phyloP scores from a whole-genome alignment of 1,140 invertebrate genomes.

The Patella vulgata region DNA sequence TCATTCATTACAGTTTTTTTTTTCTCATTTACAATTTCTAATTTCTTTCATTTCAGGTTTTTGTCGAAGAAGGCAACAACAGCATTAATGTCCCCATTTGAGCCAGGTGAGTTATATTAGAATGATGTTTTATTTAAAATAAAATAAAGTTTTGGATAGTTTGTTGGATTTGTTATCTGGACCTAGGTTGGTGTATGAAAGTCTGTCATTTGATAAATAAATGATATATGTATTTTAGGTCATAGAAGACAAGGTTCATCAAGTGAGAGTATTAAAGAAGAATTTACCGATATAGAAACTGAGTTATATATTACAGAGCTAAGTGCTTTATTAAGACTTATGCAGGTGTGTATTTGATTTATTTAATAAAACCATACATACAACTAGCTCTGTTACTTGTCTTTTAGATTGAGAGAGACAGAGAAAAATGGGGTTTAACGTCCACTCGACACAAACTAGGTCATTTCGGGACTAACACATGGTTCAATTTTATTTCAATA shows the following conservation, averaged over 20 bases:
- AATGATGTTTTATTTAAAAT: constrained; percentile 79
- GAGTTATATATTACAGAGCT: constrained; percentile 88
- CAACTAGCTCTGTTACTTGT: background rate
- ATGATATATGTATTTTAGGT: constrained; percentile 62
- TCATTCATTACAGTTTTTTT: too few species aligned
- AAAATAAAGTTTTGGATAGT: constrained; percentile 71
- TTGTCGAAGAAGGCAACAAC: constrained; percentile 88
- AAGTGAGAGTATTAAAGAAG: constrained; percentile 71
- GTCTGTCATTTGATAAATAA: background rate
- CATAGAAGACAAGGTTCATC: constrained; percentile 52
- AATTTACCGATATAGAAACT: constrained; percentile 67
- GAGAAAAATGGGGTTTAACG: too few species aligned
- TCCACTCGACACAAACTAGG: too few species aligned
- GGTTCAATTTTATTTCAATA: too few species aligned
- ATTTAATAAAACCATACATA: too few species aligned
- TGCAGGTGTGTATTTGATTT: constrained; percentile 71
- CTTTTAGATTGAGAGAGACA: too few species aligned
- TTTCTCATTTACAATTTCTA: too few species aligned
- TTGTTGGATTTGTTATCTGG: constrained; percentile 12
- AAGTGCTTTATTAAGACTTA: constrained; percentile 85
- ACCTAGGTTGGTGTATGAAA: too few species aligned
- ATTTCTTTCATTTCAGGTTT: constrained; percentile 43
- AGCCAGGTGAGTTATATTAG: constrained; percentile 40
- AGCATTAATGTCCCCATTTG: constrained; percentile 75
- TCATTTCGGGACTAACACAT: too few species aligned